These are phyloP conservation scores for Linnaemya tessellans DNA, from an alignment of 2,888 invertebrate genomes.

Conservation along the genomic window DNA sequence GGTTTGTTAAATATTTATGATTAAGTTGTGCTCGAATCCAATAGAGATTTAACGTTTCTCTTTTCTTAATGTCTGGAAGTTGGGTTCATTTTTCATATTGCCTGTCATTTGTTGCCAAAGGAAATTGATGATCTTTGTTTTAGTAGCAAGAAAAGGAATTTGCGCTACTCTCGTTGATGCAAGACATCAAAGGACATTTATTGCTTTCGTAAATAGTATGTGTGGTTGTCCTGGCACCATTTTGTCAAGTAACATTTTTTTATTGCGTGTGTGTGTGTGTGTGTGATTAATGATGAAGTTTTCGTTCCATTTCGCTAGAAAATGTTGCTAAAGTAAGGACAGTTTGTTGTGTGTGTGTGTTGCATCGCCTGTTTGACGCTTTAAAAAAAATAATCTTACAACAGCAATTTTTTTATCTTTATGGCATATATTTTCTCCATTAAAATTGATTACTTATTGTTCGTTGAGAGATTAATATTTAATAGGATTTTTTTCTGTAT, in stretches of 20 bases:
- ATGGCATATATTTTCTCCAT: no score
- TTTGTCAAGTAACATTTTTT: constrained; percentile 19
- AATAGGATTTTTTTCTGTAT: no score
- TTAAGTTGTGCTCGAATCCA: neutral
- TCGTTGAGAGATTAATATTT: no score
- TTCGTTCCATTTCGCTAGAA: neutral
- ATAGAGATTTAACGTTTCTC: neutral
- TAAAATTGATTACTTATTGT: no score
- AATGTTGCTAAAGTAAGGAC: neutral
- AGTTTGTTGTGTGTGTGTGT: neutral
- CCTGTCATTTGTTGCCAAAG: constrained; percentile 19
- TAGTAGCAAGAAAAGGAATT: neutral
- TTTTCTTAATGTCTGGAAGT: neutral
- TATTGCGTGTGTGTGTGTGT: no score
- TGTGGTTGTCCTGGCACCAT: neutral
- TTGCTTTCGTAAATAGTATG: neutral
- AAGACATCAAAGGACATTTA: constrained; percentile 36
- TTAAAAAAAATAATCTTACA: no score
- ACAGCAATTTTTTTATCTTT: no score
- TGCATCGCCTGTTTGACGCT: neutral
- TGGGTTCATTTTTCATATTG: constrained; percentile 35
- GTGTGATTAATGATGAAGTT: constrained; percentile 33
- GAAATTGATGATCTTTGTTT: constrained; percentile 34
- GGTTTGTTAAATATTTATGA: neutral
- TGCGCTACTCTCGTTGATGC: neutral